Evolutionary conservation across 2,888 invertebrate genomes (phyloP), one percentile per base, ranked within the genome.

Genomic region (Polietes domitor): DNA sequence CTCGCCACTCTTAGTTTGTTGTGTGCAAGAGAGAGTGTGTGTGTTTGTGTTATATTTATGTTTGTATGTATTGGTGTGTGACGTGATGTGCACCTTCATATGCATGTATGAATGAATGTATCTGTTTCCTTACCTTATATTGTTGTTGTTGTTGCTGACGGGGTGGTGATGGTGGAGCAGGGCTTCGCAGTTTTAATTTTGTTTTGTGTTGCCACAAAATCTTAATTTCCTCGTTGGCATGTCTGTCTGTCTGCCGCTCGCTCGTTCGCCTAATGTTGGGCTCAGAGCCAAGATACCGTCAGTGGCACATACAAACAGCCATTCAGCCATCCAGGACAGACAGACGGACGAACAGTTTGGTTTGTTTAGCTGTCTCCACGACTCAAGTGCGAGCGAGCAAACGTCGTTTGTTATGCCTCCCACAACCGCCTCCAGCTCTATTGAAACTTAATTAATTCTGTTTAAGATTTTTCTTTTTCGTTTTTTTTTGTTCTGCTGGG

Each of bases 371-470:
- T 58, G 58, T 26, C 26, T 37, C 68, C n/a, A 4, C 76, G 10
- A 12, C 32, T 26, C 28, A 17, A 21, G 19, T 79, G 37, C 71
- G 50, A 26, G 24, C 21, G 32, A 41, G 24, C 50, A 28, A 47
- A 15, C 85, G 87, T 87, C 74, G 85, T 80, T 15, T 26, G 26
- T 15, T 24, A 15, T 24, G 58, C 58, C 58, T 55, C 19, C 28
- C 43, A 32, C 53, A 71, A 1, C 58, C 47, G 21, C 21, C 58
- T 41, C 9, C 37, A 37, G 61, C 43, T 78, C 47, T 72, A 76
- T 76, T 70, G 86, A 88, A 89, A 89, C 87, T 89, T 89, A 89
- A 89, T 89, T 89, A 89, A 89, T 88, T 89, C 88, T 85, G 87
- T 85, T 73, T 87, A 41, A 50, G 71, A 2, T 68, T 55, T 78